These are phyloP conservation scores for Mercenaria mercenaria DNA, from an alignment of 1,140 invertebrate species.

Conservation along the genomic window DNA sequence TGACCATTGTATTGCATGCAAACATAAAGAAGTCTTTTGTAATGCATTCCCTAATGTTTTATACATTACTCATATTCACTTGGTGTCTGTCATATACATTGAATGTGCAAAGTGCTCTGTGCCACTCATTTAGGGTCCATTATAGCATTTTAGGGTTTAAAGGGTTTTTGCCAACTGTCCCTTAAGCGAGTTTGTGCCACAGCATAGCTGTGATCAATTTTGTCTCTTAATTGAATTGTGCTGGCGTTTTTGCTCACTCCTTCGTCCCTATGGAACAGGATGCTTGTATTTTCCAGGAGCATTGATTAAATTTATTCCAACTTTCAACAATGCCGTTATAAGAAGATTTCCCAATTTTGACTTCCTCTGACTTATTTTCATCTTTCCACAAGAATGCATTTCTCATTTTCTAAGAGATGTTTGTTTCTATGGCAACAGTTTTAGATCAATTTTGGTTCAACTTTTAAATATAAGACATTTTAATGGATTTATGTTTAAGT, in stretches of 20 bases:
- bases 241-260: constrained; percentile 48
- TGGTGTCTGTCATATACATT: background rate
- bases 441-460: constrained; percentile 44
- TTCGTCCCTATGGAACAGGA: constrained; percentile 41
- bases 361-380: constrained; percentile 61
- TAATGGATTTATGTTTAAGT: constrained; percentile 43
- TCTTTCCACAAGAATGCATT: constrained; percentile 66
- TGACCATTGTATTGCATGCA: no score
- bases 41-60: no score
- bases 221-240: constrained; percentile 64
- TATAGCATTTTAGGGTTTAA: constrained; percentile 10
- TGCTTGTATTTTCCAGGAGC: constrained; percentile 51
- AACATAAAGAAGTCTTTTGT: no score
- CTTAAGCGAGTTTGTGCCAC: constrained; percentile 17
- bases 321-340: constrained; percentile 59
- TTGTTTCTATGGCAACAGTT: constrained; percentile 55
- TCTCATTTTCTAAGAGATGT: constrained; percentile 58
- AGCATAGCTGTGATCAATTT: constrained; percentile 62
- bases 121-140: constrained; percentile 7
- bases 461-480: constrained; percentile 48
- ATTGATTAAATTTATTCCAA: constrained; percentile 70
- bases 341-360: constrained; percentile 62
- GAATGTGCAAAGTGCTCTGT: background rate
- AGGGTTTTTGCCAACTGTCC: constrained; percentile 12
- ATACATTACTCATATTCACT: background rate